A percentile compares a stretch with the other conserved stretches of the same genome.
Evolutionary conservation across 2,888 invertebrate genomes (phyloP).

Genomic region (Agonopterix alstromeriana): DNA sequence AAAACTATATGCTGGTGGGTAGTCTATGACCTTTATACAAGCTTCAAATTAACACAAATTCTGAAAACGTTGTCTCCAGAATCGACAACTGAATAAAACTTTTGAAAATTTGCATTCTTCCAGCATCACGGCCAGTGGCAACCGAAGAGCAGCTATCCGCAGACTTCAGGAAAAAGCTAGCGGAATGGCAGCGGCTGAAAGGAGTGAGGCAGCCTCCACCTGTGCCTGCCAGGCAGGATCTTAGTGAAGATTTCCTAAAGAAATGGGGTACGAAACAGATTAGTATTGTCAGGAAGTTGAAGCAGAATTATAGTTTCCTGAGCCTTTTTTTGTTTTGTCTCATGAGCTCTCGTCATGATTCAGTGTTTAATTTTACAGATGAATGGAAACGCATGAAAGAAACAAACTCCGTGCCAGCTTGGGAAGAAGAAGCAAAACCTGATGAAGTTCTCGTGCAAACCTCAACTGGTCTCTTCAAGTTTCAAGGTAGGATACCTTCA

Average conservation of each 20-base stretch:
- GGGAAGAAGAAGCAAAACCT: conserved; percentile 59
- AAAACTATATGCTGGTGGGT: conserved; percentile 42
- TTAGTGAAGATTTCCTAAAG: conserved; percentile 89
- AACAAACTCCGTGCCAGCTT: conserved; percentile 73
- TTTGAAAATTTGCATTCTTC: not conserved
- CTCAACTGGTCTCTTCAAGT: conserved; percentile 88
- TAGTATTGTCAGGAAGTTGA: no score
- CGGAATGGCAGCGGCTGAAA: conserved; percentile 90
- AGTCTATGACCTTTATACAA: not conserved
- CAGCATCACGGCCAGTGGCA: conserved; percentile 58
- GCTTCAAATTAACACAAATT: not conserved
- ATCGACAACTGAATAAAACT: not conserved
- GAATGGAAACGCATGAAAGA: conserved; percentile 90
- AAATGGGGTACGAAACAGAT: conserved; percentile 78
- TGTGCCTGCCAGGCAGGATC: conserved; percentile 78
- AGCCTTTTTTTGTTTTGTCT: no score
- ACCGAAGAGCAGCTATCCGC: conserved; percentile 84
- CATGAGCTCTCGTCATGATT: no score
- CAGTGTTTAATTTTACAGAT: conserved; percentile 50
- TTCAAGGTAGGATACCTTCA: conserved; percentile 78
- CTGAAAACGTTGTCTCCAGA: no score
- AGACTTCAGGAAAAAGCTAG: conserved; percentile 88
- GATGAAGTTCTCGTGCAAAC: conserved; percentile 88
- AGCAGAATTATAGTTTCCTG: no score
- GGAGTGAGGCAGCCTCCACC: conserved; percentile 66